Evolutionary conservation across 2,113 vertebrate genomes (phyloP), one percentile per base, ranked within the genome.

Genomic region (Typhlomys cinereus): DNA sequence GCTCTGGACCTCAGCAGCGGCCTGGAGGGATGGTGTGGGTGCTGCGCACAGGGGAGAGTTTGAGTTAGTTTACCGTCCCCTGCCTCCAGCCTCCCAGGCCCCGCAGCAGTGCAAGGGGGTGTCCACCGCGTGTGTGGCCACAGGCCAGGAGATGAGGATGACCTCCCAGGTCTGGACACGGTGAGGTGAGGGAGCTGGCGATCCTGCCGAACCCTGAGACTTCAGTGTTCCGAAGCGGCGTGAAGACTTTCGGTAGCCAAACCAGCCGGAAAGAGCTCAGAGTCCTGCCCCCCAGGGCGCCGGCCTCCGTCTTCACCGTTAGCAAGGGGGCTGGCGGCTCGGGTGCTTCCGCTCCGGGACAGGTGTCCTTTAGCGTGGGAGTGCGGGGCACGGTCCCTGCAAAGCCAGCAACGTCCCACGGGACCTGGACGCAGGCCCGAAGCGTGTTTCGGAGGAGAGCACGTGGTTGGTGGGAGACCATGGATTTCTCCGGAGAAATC

Each of bases 251-350:
- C n/a, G n/a, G n/a, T n/a, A 29, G 36, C 73, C 3, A 83, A 83
- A 36, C 75, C 7, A 14, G 36, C 31, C 76, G 17, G 46, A 46
- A 27, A 11, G 76, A 11, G 27, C 88, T 83, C 21, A 17, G 59
- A 66, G 83, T 21, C 92, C 61, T 20, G 90, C 57, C 76, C 90
- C 93, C 75, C 0, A 34, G 82, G 88, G 74, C 92, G 84, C 36
- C 4, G 36, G 67, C 76, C 69, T 85, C 79, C 87, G 29, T 69
- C 87, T 87, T 92, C 84, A 80, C 91, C 89, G 81, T 36, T 73
- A 92, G 70, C 74, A 74, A 20, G 52, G 11, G 20, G 79, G 85
- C 75, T 25, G 88, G 61, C 20, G 67, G 88, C 14, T 1, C 18
- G 46, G 57, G 31, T 48, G 80, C n/a, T 82, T 36, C 50, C 39